These are phyloP conservation scores for Chlorodrepanis virens DNA, from an alignment of 2,113 vertebrate genomes.

Conservation along the genomic window DNA sequence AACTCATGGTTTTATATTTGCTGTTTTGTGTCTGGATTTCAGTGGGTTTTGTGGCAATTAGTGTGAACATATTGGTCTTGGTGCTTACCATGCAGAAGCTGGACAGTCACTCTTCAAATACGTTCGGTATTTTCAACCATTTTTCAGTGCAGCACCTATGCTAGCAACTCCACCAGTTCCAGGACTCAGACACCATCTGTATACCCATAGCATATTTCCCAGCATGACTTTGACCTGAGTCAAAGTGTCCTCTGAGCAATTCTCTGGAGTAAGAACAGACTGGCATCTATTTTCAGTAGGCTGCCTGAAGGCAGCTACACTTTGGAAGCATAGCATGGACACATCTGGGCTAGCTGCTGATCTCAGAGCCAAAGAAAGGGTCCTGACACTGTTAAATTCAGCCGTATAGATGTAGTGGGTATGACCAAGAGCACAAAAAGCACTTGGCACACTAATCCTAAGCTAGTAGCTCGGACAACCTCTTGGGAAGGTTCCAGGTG, in stretches of 20 bases:
- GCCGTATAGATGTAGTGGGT: background rate
- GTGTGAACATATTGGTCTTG: background rate
- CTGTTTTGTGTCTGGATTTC: background rate
- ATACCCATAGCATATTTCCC: background rate
- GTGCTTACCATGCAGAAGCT: background rate
- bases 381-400: conserved; percentile 34
- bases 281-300: background rate
- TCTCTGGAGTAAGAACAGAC: background rate
- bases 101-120: background rate
- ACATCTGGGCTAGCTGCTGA: background rate
- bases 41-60: background rate
- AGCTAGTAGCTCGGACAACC: background rate
- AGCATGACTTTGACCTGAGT: background rate
- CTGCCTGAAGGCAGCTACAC: background rate
- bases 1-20: background rate
- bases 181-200: background rate
- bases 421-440: background rate
- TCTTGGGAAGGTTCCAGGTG: background rate
- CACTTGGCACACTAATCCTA: background rate
- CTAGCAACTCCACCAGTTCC: background rate
- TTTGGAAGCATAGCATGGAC: background rate
- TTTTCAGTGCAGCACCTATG: background rate
- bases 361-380: background rate
- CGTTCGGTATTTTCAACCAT: background rate
- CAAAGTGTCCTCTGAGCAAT: background rate